A percentile compares a stretch with the other conserved stretches of the same genome.
Conservation (phyloP, 2,888 invertebrate genomes). For the Cryptocephalus moraei region DNA sequence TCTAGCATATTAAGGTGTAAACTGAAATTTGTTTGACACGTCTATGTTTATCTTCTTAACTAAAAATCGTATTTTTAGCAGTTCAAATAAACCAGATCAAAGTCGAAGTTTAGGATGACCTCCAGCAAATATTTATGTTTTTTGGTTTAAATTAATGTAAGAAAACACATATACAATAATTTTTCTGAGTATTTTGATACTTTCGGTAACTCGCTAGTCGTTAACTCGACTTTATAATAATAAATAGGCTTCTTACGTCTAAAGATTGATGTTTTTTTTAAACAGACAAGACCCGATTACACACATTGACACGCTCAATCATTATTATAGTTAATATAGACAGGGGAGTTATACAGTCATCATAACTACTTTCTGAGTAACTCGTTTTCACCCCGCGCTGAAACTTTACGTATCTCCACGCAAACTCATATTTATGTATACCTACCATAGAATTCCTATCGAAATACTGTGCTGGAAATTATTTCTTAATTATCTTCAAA, state of each 20-base stretch:
- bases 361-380: too few relatives aligned
- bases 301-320: too few relatives aligned
- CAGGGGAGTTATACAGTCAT: too few relatives aligned
- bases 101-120: conserved; percentile 11
- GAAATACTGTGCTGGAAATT: too few relatives aligned
- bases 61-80: conserved; percentile 16
- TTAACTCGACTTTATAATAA: not conserved
- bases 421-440: too few relatives aligned
- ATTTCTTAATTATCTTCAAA: too few relatives aligned
- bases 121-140: conserved; percentile 16
- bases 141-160: conserved; percentile 11
- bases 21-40: conserved; percentile 13
- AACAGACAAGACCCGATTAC: too few relatives aligned
- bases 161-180: conserved; percentile 11
- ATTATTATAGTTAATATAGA: too few relatives aligned
- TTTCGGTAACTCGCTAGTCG: conserved; percentile 4
- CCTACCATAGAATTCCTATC: too few relatives aligned
- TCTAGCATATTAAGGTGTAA: not conserved
- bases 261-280: too few relatives aligned
- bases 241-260: not conserved
- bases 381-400: too few relatives aligned
- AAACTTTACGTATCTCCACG: too few relatives aligned
- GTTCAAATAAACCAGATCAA: conserved; percentile 14
- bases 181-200: conserved; percentile 12
- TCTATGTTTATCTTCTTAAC: conserved; percentile 12